Evolutionary conservation across 64 coral and sea anemone genomes (phyloP).

Genomic region (Astreopora myriophthalma): DNA sequence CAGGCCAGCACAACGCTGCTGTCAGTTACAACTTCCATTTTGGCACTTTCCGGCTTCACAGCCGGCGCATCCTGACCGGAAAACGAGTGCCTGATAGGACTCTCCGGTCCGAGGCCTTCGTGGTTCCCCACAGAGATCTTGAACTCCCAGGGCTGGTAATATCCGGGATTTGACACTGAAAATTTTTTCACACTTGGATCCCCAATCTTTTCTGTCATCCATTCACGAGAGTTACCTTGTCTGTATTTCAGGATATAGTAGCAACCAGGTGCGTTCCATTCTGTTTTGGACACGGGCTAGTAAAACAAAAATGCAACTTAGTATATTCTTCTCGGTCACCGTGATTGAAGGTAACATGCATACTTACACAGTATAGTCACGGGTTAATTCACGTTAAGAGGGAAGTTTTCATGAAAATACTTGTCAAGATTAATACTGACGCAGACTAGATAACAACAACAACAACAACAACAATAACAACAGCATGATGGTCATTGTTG

Average conservation of each 20-base stretch:
- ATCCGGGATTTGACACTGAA: conserved; percentile 51
- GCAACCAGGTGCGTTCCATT: conserved; percentile 68
- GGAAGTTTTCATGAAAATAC: no score
- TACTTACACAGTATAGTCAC: no score
- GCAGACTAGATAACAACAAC: no score
- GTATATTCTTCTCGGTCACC: no score
- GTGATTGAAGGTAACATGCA: no score
- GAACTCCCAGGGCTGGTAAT: conserved; percentile 78
- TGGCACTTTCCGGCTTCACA: conserved; percentile 27
- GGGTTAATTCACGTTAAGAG: no score
- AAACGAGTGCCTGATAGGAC: conserved; percentile 20
- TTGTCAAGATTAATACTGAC: no score
- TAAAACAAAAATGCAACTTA: background rate
- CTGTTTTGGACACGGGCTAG: conserved; percentile 59
- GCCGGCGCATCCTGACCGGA: conserved; percentile 83
- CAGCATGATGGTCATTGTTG: no score
- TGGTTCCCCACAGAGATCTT: conserved; percentile 57
- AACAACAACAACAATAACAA: no score
- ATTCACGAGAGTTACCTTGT: background rate
- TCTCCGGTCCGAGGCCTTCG: conserved; percentile 30
- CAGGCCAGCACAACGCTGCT: conserved; percentile 52
- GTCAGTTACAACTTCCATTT: conserved; percentile 18
- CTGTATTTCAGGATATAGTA: conserved; percentile 61
- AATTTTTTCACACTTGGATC: background rate
- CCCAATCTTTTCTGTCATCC: background rate